phyloP scores from a whole-genome alignment of 2,113 vertebrate species.

The Percina caprodes region DNA sequence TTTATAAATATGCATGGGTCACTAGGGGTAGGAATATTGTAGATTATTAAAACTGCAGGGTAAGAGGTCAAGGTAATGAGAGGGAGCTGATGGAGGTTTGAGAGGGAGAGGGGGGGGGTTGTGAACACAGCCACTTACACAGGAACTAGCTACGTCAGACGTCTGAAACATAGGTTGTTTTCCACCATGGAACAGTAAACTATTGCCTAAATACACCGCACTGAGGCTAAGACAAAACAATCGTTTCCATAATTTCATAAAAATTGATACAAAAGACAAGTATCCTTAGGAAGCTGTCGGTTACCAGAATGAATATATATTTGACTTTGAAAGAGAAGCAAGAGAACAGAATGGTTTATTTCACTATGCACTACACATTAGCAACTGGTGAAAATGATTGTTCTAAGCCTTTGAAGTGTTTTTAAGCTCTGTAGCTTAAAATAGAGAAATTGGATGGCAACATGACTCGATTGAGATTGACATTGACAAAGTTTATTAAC shows the following conservation, averaged over 20 bases:
- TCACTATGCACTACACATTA: neutral
- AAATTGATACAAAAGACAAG: neutral
- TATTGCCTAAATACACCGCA: neutral
- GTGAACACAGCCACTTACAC: conserved; percentile 21
- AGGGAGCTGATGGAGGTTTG: conserved; percentile 7
- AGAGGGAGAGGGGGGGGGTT: conserved; percentile 5
- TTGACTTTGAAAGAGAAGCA: neutral
- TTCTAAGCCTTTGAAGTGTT: conserved; percentile 4
- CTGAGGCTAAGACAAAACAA: neutral
- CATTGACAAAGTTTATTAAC: neutral
- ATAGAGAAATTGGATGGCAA: neutral
- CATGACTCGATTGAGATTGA: neutral
- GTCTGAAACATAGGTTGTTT: conserved; percentile 51
- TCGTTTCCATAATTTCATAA: neutral
- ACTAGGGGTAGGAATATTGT: conserved; percentile 74
- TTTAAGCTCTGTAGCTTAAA: neutral
- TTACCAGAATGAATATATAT: conserved; percentile 3
- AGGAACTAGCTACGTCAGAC: conserved; percentile 50
- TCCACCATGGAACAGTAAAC: conserved; percentile 24
- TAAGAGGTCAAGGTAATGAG: conserved; percentile 80
- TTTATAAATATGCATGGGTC: conserved; percentile 84
- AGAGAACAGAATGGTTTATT: neutral
- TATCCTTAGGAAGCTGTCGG: neutral
- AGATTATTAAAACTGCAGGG: conserved; percentile 79
- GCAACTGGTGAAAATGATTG: neutral